Conservation (phyloP, 2,888 invertebrate species). For the Axea sp. region DNA sequence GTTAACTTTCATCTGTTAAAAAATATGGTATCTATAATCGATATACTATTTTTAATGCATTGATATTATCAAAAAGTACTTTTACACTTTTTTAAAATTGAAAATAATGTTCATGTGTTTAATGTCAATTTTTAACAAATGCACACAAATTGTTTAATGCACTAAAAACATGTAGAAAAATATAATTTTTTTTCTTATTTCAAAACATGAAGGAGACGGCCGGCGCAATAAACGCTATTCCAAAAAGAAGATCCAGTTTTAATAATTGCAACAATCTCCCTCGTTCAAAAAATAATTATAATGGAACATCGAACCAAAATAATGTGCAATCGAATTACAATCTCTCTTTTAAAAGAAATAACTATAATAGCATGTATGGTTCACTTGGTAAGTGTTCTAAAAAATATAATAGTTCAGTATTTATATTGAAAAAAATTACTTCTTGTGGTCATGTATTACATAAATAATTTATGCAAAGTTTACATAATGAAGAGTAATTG, state of each 20-base stretch:
- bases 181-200: constrained; percentile 61
- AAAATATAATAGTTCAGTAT: too few relatives aligned
- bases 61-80: too few relatives aligned
- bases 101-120: too few relatives aligned
- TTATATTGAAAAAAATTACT: too few relatives aligned
- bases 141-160: too few relatives aligned
- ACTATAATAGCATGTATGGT: constrained; percentile 10
- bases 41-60: constrained; percentile 44
- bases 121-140: too few relatives aligned
- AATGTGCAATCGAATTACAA: neutral
- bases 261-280: neutral
- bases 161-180: too few relatives aligned
- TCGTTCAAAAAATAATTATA: constrained; percentile 7
- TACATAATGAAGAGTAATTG: too few relatives aligned
- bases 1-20: constrained; percentile 32
- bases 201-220: constrained; percentile 72
- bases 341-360: constrained; percentile 2
- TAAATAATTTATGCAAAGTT: too few relatives aligned
- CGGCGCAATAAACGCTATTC: constrained; percentile 64
- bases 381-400: constrained; percentile 22
- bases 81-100: too few relatives aligned
- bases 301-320: constrained; percentile 1
- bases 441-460: too few relatives aligned
- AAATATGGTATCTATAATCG: constrained; percentile 56
- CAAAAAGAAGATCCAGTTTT: constrained; percentile 20